Evolutionary conservation across 2,888 invertebrate species (phyloP).

Genomic region (Aricia artaxerxes): DNA sequence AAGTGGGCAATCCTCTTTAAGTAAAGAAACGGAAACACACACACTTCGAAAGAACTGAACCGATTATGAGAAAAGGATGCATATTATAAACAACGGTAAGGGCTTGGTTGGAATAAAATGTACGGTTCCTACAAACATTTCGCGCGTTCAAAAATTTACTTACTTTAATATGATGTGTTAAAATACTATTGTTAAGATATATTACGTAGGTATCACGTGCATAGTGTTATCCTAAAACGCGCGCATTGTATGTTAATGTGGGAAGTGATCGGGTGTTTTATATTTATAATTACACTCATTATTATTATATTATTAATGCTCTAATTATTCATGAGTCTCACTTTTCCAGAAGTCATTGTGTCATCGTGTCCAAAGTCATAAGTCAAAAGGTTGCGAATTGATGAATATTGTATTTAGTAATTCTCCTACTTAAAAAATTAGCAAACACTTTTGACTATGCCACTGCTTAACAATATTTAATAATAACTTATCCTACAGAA

Average conservation of each 20-base stretch:
- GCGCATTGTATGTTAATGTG: not conserved
- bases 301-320: not conserved
- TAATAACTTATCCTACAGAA: too few relatives aligned
- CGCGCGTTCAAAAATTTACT: not conserved
- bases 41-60: too few relatives aligned
- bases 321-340: not conserved
- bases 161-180: not conserved
- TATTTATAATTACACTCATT: not conserved
- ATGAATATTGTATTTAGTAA: not conserved
- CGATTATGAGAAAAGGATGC: not conserved
- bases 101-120: too few relatives aligned
- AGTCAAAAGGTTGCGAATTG: not conserved
- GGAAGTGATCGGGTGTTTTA: not conserved
- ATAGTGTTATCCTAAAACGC: not conserved
- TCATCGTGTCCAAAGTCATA: not conserved
- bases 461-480: too few relatives aligned
- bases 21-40: too few relatives aligned
- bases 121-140: too few relatives aligned
- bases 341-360: not conserved
- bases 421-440: too few relatives aligned
- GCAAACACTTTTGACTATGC: not conserved
- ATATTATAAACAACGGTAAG: not conserved
- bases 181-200: not conserved
- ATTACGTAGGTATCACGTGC: not conserved
- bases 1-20: too few relatives aligned